phyloP scores from a whole-genome alignment of 2,888 invertebrate species.

The Polyommatus iphigenia region DNA sequence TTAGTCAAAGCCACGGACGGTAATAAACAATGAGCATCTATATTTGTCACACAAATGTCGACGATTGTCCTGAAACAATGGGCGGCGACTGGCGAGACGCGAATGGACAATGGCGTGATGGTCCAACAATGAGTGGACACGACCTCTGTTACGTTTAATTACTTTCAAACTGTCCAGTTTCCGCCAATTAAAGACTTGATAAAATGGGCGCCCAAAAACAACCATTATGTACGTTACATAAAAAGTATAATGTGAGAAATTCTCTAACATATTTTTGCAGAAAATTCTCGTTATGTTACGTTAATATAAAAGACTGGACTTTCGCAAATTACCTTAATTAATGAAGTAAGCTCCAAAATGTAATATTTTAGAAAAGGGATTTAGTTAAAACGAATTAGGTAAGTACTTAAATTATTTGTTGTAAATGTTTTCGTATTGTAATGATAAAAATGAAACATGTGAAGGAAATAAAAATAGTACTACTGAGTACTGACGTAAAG shows the following conservation, averaged over 20 bases:
- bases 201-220: constrained; percentile 7
- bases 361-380: background rate
- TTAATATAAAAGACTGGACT: background rate
- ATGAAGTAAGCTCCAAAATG: background rate
- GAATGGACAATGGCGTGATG: constrained; percentile 35
- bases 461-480: background rate
- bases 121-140: constrained; percentile 32
- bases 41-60: constrained; percentile 21
- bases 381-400: background rate
- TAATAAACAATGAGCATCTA: constrained; percentile 25
- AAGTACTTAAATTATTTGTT: too few species aligned
- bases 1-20: background rate
- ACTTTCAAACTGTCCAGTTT: constrained; percentile 23
- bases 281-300: background rate
- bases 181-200: constrained; percentile 26
- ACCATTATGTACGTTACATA: constrained; percentile 3
- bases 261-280: background rate
- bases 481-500: background rate
- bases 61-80: constrained; percentile 38
- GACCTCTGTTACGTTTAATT: constrained; percentile 29
- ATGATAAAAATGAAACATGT: background rate
- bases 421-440: background rate
- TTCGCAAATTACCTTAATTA: background rate
- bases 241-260: constrained; percentile 7
- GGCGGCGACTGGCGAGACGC: constrained; percentile 35